Evolutionary conservation across 2,888 invertebrate species (phyloP).

Genomic region (Megaustenia siamemsis): DNA sequence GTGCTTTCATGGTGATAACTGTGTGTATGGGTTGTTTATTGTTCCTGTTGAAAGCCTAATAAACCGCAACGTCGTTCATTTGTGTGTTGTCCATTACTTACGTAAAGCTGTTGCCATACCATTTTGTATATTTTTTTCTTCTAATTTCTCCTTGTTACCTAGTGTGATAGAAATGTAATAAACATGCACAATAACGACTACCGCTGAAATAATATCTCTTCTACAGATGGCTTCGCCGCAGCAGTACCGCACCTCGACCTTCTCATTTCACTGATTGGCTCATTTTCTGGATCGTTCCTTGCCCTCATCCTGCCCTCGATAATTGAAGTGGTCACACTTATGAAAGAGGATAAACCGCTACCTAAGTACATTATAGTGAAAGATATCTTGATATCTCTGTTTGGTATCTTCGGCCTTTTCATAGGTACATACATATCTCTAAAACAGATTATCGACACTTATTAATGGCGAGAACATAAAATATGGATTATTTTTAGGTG

Average conservation of each 20-base stretch:
- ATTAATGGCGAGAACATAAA: too few relatives aligned
- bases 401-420: slow-evolving; percentile 89
- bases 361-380: slow-evolving; percentile 83
- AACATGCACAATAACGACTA: too few relatives aligned
- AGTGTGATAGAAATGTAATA: too few relatives aligned
- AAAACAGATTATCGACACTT: slow-evolving; percentile 57
- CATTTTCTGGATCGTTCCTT: slow-evolving; percentile 76
- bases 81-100: too few relatives aligned
- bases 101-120: too few relatives aligned
- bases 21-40: too few relatives aligned
- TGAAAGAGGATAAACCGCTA: slow-evolving; percentile 27
- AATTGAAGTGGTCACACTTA: slow-evolving; percentile 74
- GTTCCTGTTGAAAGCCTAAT: too few relatives aligned
- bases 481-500: too few relatives aligned
- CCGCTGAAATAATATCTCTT: too few relatives aligned
- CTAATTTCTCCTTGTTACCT: not conserved
- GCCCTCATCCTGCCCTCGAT: slow-evolving; percentile 79
- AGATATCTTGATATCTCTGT: slow-evolving; percentile 86
- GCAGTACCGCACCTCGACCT: slow-evolving; percentile 77
- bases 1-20: too few relatives aligned
- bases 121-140: not conserved
- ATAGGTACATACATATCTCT: slow-evolving; percentile 84
- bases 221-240: slow-evolving; percentile 73
- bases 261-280: slow-evolving; percentile 79
- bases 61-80: too few relatives aligned